These are phyloP conservation scores for Atta texana DNA, from an alignment of 1,140 invertebrate species.

Conservation along the genomic window DNA sequence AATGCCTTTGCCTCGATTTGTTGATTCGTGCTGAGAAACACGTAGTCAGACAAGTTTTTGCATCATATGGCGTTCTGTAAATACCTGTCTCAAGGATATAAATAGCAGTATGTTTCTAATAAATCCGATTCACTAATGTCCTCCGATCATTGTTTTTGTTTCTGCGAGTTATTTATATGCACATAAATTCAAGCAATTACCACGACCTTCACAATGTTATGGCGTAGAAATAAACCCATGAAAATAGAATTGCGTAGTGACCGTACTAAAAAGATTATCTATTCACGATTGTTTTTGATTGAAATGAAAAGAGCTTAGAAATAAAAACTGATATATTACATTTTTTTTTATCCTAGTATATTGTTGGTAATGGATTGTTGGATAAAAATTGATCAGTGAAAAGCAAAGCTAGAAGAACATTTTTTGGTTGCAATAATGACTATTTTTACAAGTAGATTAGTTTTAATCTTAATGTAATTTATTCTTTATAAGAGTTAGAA, in stretches of 20 bases:
- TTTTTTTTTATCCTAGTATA: neutral
- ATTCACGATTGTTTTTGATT: neutral
- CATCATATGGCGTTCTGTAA: neutral
- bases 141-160: neutral
- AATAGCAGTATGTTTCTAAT: conserved; percentile 41
- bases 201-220: conserved; percentile 16
- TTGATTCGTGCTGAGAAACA: neutral
- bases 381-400: neutral
- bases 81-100: conserved; percentile 42
- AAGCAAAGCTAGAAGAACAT: neutral
- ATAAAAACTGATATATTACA: neutral
- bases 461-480: too few relatives aligned
- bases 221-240: neutral
- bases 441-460: too few relatives aligned
- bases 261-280: neutral
- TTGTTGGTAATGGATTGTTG: neutral
- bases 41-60: neutral
- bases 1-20: neutral
- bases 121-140: conserved; percentile 2
- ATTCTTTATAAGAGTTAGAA: too few relatives aligned
- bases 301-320: neutral
- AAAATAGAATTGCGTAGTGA: neutral
- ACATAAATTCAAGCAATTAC: conserved; percentile 6
- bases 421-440: neutral
- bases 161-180: conserved; percentile 39